Evolutionary conservation across 2,113 vertebrate species (phyloP).

Genomic region (Eulemur rufifrons): DNA sequence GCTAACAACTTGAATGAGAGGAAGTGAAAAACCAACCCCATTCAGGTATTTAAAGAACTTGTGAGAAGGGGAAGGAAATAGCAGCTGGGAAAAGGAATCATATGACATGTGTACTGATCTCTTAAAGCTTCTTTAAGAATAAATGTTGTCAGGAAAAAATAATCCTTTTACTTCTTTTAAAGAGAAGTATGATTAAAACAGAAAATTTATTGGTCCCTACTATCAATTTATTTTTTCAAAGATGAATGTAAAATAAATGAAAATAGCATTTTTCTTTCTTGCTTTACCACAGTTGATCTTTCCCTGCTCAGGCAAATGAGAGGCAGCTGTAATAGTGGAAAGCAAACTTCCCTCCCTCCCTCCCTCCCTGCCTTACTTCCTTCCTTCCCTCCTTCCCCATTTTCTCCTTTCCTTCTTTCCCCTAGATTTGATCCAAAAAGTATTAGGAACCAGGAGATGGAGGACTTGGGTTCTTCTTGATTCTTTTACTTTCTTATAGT

Average conservation of each 20-base stretch:
- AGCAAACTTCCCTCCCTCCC: not conserved
- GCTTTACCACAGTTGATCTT: not conserved
- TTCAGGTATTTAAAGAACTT: not conserved
- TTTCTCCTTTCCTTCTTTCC: not conserved
- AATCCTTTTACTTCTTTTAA: not conserved
- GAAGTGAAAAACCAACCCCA: not conserved
- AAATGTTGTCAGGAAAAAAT: not conserved
- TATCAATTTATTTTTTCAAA: not conserved
- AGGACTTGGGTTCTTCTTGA: not conserved
- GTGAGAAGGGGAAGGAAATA: constrained; percentile 5
- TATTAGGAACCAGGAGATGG: not conserved
- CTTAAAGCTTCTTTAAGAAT: not conserved
- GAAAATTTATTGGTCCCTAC: not conserved
- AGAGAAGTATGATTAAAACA: not conserved
- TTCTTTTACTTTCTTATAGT: not conserved
- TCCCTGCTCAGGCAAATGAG: not conserved
- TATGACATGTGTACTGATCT: not conserved
- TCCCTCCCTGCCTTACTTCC: not conserved
- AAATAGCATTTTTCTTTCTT: not conserved
- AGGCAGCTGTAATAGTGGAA: not conserved
- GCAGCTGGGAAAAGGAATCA: not conserved
- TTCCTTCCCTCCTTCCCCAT: no score
- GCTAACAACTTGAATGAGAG: not conserved
- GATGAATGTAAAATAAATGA: not conserved
- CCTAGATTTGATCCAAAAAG: not conserved